A percentile compares a stretch with the other conserved stretches of the same genome.
Conservation (phyloP, 2,797 vertebrate genomes). For the Halcyon chelicuti region DNA sequence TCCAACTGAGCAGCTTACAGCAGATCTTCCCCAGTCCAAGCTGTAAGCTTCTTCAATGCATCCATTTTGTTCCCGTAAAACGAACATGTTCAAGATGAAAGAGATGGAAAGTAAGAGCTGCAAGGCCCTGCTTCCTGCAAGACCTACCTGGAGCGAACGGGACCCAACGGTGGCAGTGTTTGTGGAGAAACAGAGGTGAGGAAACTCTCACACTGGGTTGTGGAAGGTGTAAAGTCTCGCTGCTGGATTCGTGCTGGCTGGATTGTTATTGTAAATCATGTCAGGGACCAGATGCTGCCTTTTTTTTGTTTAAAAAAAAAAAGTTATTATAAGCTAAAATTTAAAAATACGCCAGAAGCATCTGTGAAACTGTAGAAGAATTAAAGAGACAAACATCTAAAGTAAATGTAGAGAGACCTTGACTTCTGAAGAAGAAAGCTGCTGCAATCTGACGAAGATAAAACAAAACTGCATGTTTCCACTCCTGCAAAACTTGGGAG, state of each 20-base stretch:
- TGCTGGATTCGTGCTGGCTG: background rate
- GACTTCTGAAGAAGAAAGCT: background rate
- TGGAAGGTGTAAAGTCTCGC: background rate
- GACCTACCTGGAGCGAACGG: background rate
- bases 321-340: constrained; percentile 41
- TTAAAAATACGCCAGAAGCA: constrained; percentile 35
- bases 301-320: background rate
- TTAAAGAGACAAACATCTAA: constrained; percentile 45
- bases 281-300: constrained; percentile 41
- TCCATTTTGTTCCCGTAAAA: constrained; percentile 13
- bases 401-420: background rate
- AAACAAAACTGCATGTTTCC: constrained; percentile 21
- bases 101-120: background rate
- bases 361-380: background rate
- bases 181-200: background rate
- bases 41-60: background rate
- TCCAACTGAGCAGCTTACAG: background rate
- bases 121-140: background rate
- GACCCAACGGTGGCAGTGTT: background rate
- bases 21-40: background rate
- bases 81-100: background rate
- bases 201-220: background rate
- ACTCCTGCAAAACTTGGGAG: constrained; percentile 12
- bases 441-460: background rate
- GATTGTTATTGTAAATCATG: constrained; percentile 47